Evolutionary conservation across 2,113 vertebrate species (phyloP), one percentile per base, ranked within the genome.

Genomic region (Ptilonorhynchus violaceus): DNA sequence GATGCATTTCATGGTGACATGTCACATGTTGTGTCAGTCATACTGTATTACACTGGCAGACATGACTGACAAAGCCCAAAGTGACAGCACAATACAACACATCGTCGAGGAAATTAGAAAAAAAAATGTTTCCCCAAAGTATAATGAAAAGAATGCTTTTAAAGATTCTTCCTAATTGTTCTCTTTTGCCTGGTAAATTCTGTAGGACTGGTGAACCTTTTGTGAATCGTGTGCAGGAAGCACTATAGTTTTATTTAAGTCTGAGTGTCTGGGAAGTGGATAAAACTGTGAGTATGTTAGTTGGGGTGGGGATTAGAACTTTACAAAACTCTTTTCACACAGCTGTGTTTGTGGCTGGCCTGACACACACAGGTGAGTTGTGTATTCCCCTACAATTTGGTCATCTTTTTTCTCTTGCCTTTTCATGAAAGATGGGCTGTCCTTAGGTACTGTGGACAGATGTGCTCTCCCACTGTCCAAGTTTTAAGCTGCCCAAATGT

Each of bases 1-100:
- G 42, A 90, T 84, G 52, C 53, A 66, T 88, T 89, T 92, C 74
- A 88, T 44, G 68, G 68, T 96, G 97, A 96, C 97, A 92, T 93
- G 81, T 85, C 94, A 96, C 95, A 94, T 88, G 83, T 91, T 95
- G 94, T 92, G 94, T 93, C 92, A 75, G 37, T 96, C 97, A 95
- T 84, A 77, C 67, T 75, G 76, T 52, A 73, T 96, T 96, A 96
- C 62, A 88, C 72, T 79, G 85, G 55, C 41, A 46, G 58, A 89
- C 6, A 3, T 97, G 96, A 96, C 35, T 97, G 96, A 97, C 88
- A 83, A 94, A 93, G 83, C 85, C 85, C 62, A 64, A 81, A 94
- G 79, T 85, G 92, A 95, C 91, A 95, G 83, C 56, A 92, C 66
- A 82, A 39, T 92, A 72, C 77, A 96, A 66, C 44, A 53, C 39